Conservation (phyloP, 2,888 invertebrate genomes). For the Apamea sordens region DNA sequence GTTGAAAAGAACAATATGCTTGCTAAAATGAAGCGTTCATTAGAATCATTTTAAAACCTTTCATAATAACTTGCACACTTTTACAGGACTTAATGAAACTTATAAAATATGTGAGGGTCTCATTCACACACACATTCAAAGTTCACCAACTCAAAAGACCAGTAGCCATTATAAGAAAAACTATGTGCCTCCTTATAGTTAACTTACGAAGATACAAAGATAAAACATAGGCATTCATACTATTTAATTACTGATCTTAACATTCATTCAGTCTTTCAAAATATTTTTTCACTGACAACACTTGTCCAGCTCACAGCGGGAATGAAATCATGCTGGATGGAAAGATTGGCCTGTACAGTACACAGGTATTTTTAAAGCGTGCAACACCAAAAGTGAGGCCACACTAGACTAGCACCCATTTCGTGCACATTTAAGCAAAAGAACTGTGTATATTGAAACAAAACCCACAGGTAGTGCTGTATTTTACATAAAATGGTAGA, state of each 20-base stretch:
- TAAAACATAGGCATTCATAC: constrained; percentile 20
- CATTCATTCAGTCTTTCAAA: constrained; percentile 41
- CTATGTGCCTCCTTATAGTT: constrained; percentile 26
- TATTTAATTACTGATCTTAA: constrained; percentile 36
- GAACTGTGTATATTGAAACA: constrained; percentile 48
- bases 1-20: constrained; percentile 68
- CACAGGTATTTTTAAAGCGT: constrained; percentile 82
- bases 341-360: constrained; percentile 74
- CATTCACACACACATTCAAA: constrained; percentile 20
- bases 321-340: constrained; percentile 83
- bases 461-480: constrained; percentile 47
- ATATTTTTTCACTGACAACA: constrained; percentile 66
- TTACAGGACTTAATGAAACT: constrained; percentile 3
- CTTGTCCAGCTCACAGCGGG: constrained; percentile 82
- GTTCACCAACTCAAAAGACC: constrained; percentile 34
- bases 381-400: constrained; percentile 82
- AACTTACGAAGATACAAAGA: constrained; percentile 1
- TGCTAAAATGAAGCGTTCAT: constrained; percentile 63
- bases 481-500: constrained; percentile 43
- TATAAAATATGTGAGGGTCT: constrained; percentile 14
- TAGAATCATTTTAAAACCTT: constrained; percentile 56
- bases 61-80: constrained; percentile 55
- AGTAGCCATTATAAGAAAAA: constrained; percentile 7
- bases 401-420: constrained; percentile 55
- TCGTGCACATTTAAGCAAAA: constrained; percentile 72